Percentiles rank a stretch among this genome's conserved stretches.
Conservation (phyloP, 2,888 invertebrate species). For the Ceratothoa steindachneri region DNA sequence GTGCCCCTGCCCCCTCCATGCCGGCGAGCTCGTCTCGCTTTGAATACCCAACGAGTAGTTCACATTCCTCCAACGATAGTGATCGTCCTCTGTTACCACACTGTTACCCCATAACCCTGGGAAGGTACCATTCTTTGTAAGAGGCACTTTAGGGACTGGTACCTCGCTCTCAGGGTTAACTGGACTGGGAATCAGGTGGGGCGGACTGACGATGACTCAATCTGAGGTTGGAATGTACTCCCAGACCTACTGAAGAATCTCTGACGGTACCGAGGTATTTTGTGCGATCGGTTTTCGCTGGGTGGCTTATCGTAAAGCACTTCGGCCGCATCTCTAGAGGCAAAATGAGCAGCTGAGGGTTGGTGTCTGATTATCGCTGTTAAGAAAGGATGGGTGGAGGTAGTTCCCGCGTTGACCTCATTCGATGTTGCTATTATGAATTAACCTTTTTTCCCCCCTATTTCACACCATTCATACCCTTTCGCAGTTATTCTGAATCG, state of each 20-base stretch:
- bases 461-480: not conserved
- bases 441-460: not conserved
- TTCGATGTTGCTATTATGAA: not conserved
- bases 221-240: not conserved
- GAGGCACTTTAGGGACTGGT: constrained; percentile 7
- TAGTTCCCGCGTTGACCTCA: not conserved
- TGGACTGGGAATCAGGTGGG: not conserved
- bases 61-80: too few species aligned
- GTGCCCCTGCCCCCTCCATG: too few species aligned
- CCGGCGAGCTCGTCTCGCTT: too few species aligned
- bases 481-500: not conserved
- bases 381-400: too few species aligned
- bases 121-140: not conserved
- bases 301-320: too few species aligned
- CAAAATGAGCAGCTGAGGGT: not conserved
- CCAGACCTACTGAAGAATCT: not conserved
- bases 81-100: not conserved
- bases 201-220: not conserved
- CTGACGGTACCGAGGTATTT: not conserved
- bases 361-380: not conserved
- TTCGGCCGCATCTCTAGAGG: too few species aligned
- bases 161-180: not conserved
- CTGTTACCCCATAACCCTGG: not conserved
- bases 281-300: too few species aligned
- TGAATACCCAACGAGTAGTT: too few species aligned